Conservation (phyloP, 2,888 invertebrate species). For the Lasioglossum oenotherae region DNA sequence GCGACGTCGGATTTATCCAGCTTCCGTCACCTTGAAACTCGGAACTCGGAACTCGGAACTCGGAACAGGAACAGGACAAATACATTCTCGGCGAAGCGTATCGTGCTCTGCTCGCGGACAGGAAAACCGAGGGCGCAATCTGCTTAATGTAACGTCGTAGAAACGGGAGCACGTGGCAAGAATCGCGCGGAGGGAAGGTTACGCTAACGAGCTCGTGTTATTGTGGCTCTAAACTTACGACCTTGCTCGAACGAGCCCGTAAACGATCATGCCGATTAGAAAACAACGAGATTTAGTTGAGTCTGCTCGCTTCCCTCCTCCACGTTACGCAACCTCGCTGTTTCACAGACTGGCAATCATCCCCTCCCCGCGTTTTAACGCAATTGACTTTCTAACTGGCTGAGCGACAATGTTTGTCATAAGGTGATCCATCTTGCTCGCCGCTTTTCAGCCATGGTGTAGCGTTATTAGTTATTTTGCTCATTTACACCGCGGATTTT, state of each 20-base stretch:
- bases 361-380: conserved; percentile 15
- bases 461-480: too few relatives aligned
- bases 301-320: neutral
- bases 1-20: neutral
- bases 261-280: conserved; percentile 47
- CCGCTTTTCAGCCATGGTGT: too few relatives aligned
- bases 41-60: neutral
- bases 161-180: conserved; percentile 12
- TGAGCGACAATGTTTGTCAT: too few relatives aligned
- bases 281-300: conserved; percentile 42
- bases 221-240: conserved; percentile 33
- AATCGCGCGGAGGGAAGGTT: conserved; percentile 25
- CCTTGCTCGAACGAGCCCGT: conserved; percentile 39
- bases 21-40: conserved; percentile 1
- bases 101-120: neutral
- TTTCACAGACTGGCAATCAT: neutral
- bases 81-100: neutral
- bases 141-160: conserved; percentile 27
- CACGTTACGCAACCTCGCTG: conserved; percentile 35
- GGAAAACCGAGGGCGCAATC: conserved; percentile 24
- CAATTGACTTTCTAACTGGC: conserved; percentile 42
- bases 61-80: neutral
- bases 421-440: too few relatives aligned
- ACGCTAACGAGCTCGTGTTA: conserved; percentile 46
- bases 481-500: too few relatives aligned